These are phyloP conservation scores for Threskiornis aethiopicus DNA, from an alignment of 2,797 vertebrate genomes.

Conservation along the genomic window DNA sequence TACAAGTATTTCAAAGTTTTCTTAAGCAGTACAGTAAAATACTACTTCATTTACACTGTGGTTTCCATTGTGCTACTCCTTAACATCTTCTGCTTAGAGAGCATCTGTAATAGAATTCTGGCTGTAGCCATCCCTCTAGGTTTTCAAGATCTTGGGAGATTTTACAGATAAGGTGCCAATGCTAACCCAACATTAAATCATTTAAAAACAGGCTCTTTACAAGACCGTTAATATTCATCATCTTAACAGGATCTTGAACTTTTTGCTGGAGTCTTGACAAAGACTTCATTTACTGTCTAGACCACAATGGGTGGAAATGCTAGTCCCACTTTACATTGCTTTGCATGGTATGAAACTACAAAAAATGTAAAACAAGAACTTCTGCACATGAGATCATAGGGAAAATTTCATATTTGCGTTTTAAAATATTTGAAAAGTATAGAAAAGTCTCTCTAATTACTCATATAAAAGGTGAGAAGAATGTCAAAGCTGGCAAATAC, in stretches of 20 bases:
- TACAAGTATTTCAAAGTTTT: conserved; percentile 2
- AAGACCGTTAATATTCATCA: not conserved
- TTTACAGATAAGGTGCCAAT: not conserved
- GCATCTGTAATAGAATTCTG: not conserved
- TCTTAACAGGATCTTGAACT: not conserved
- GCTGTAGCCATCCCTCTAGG: not conserved
- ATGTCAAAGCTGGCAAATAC: not conserved
- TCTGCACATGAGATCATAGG: not conserved
- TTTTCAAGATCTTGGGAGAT: conserved; percentile 5
- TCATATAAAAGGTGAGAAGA: not conserved
- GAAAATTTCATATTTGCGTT: not conserved
- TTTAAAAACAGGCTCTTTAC: not conserved
- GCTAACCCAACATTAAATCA: not conserved
- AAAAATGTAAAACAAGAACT: not conserved
- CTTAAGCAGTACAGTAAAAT: not conserved
- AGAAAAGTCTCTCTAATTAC: not conserved
- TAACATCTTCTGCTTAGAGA: not conserved
- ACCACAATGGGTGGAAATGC: not conserved
- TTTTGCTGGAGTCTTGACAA: not conserved
- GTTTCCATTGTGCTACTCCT: not conserved
- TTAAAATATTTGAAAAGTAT: not conserved
- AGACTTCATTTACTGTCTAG: not conserved
- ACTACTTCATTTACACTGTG: not conserved
- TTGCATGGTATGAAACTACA: not conserved
- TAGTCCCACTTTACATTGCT: not conserved